phyloP scores from a whole-genome alignment of 2,797 vertebrate genomes.

The Spinus pinus region DNA sequence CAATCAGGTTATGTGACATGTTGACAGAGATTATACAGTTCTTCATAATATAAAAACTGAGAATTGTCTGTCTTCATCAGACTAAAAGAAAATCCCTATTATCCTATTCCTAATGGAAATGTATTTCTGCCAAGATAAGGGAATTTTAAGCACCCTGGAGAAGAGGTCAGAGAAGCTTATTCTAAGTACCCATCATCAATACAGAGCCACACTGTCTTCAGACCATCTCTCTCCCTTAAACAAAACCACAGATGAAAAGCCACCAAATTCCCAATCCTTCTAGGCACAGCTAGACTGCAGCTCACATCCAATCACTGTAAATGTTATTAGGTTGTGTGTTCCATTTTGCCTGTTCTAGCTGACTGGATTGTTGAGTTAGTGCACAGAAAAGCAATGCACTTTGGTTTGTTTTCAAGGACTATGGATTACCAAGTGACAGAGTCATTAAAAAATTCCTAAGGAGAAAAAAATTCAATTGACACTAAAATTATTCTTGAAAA shows the following conservation, averaged over 20 bases:
- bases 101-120: not conserved
- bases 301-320: constrained; percentile 17
- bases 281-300: not conserved
- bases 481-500: constrained; percentile 30
- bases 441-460: constrained; percentile 53
- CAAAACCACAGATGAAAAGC: not conserved
- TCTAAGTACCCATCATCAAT: not conserved
- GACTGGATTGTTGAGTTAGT: constrained; percentile 5
- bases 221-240: not conserved
- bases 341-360: constrained; percentile 1
- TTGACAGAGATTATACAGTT: not conserved
- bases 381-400: not conserved
- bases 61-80: not conserved
- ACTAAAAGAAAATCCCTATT: not conserved
- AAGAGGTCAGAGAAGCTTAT: not conserved
- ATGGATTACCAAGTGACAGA: constrained; percentile 15
- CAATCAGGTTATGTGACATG: not conserved
- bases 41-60: not conserved
- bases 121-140: not conserved
- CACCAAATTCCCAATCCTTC: not conserved
- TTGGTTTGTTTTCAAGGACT: constrained; percentile 23
- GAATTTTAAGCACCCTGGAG: not conserved
- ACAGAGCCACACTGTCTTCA: not conserved
- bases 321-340: not conserved
- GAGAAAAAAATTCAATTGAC: constrained; percentile 4